phyloP scores from a whole-genome alignment of 2,797 vertebrate species.

The Phataginus tricuspis region DNA sequence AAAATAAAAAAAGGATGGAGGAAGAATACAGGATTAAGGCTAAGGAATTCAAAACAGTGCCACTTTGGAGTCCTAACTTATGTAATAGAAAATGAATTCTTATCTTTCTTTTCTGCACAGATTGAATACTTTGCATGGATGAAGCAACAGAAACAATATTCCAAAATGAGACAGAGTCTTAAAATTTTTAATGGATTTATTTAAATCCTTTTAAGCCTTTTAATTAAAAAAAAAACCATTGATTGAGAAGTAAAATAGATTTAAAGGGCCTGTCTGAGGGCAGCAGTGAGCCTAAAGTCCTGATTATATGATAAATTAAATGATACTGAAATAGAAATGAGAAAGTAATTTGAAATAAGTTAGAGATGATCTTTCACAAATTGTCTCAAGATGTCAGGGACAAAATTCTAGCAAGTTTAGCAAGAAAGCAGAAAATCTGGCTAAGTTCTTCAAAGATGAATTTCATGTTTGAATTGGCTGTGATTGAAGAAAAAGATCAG shows the following conservation, averaged over 20 bases:
- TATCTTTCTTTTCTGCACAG: neutral
- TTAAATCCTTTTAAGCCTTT: conserved; percentile 49
- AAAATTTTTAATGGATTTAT: neutral
- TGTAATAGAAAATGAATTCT: neutral
- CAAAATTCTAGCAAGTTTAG: neutral
- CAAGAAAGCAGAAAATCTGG: neutral
- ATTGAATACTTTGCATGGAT: neutral
- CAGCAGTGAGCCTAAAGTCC: neutral
- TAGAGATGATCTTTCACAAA: conserved; percentile 40
- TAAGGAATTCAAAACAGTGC: neutral
- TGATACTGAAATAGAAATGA: conserved; percentile 25
- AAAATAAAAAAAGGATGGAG: neutral
- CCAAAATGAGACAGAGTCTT: conserved; percentile 14
- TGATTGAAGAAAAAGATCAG: neutral
- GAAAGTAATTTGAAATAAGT: conserved; percentile 44
- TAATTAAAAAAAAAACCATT: conserved; percentile 16
- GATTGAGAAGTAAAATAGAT: conserved; percentile 26
- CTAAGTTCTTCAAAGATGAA: neutral
- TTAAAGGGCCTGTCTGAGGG: neutral
- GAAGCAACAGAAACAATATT: conserved; percentile 37
- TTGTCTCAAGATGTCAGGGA: conserved; percentile 41
- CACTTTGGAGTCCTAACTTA: neutral
- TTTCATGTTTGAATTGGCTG: neutral
- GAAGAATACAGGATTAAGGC: neutral
- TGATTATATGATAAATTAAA: neutral